Evolutionary conservation across 2,113 vertebrate species (phyloP).

Genomic region (Sigmodon hispidus): DNA sequence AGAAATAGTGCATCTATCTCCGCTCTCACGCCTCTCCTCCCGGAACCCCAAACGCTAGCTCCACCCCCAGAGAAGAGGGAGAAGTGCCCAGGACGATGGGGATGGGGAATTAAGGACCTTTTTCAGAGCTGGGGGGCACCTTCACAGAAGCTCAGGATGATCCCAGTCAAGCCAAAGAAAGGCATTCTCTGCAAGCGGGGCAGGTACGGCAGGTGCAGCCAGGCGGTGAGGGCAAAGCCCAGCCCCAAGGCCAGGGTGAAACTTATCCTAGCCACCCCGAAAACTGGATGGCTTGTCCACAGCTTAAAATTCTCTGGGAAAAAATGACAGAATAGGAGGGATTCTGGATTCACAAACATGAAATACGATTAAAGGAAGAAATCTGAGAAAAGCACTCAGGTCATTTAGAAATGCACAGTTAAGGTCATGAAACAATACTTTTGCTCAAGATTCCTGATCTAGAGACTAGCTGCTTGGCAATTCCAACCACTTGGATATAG

Average conservation of each 20-base stretch:
- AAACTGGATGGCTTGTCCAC: constrained; percentile 40
- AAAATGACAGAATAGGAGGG: constrained; percentile 46
- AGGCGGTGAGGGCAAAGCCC: constrained; percentile 55
- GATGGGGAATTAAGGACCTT: constrained; percentile 36
- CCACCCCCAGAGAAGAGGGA: not conserved
- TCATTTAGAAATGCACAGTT: not conserved
- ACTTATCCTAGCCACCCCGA: constrained; percentile 50
- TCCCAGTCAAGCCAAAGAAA: constrained; percentile 31
- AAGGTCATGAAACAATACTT: not conserved
- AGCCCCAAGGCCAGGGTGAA: constrained; percentile 57
- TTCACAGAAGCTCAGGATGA: constrained; percentile 69
- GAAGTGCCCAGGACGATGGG: not conserved
- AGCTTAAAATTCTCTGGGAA: constrained; percentile 50
- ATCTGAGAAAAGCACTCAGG: not conserved
- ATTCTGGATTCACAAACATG: not conserved
- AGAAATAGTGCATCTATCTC: not conserved
- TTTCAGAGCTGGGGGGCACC: constrained; percentile 66
- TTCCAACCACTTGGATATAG: not conserved
- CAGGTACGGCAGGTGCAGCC: constrained; percentile 65
- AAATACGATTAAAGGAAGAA: not conserved
- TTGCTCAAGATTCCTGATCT: not conserved
- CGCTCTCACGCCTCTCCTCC: not conserved
- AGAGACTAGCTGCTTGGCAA: not conserved
- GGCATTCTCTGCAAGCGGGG: not conserved
- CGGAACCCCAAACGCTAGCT: not conserved